These are phyloP conservation scores for Gasteruption jaculator DNA, from an alignment of 2,888 invertebrate species.

Conservation along the genomic window DNA sequence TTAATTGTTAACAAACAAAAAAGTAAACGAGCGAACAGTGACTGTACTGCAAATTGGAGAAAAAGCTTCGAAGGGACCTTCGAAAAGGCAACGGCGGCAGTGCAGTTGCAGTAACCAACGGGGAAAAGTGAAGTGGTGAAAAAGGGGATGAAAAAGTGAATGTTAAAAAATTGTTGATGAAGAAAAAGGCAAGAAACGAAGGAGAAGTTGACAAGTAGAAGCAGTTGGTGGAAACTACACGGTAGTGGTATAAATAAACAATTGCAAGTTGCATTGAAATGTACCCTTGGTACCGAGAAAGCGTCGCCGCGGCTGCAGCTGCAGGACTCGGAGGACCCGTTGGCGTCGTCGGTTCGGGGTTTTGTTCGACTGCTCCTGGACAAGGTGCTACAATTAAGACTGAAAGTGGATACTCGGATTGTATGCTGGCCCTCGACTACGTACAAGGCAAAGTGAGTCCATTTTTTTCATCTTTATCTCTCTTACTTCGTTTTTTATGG, in stretches of 20 bases:
- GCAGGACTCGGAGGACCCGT: slow-evolving; percentile 53
- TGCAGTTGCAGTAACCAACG: slow-evolving; percentile 9
- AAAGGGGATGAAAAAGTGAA: too few relatives aligned
- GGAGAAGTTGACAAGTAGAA: too few relatives aligned
- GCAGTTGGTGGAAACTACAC: too few relatives aligned
- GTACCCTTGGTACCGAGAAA: slow-evolving; percentile 64
- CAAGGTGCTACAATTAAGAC: slow-evolving; percentile 61
- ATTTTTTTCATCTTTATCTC: slow-evolving; percentile 14
- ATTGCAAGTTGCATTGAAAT: too few relatives aligned
- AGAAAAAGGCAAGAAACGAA: too few relatives aligned
- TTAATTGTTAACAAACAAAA: too few relatives aligned
- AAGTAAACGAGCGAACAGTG: too few relatives aligned
- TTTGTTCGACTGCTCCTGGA: slow-evolving; percentile 53
- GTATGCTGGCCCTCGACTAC: slow-evolving; percentile 68
- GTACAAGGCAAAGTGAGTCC: slow-evolving; percentile 63
- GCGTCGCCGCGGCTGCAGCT: slow-evolving; percentile 55
- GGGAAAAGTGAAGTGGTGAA: too few relatives aligned
- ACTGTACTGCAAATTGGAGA: too few relatives aligned
- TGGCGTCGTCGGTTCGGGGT: slow-evolving; percentile 49
- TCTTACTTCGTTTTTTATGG: neutral
- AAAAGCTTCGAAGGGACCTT: neutral
- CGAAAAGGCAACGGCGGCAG: slow-evolving; percentile 4
- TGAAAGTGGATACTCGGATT: slow-evolving; percentile 66
- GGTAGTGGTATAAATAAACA: too few relatives aligned
- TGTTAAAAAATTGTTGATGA: too few relatives aligned